A percentile compares a stretch with the other conserved stretches of the same genome.
Conservation (phyloP, 1,140 invertebrate species). For the Atta texana region DNA sequence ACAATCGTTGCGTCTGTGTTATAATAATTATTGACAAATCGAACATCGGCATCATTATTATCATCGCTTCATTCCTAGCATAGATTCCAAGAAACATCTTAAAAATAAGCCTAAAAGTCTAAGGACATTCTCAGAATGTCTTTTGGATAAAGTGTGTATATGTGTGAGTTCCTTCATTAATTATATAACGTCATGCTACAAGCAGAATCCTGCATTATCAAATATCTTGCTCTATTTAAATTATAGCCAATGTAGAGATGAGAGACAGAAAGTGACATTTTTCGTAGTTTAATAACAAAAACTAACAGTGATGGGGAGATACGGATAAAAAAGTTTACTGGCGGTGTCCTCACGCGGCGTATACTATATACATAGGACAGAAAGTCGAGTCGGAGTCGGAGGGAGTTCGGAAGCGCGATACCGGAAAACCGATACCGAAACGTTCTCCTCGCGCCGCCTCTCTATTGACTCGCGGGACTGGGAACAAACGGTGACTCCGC, state of each 20-base stretch:
- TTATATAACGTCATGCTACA: neutral
- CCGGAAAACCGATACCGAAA: slow-evolving; percentile 74
- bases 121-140: too few relatives aligned
- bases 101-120: too few relatives aligned
- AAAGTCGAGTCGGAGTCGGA: neutral
- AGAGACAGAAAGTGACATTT: neutral
- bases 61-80: too few relatives aligned
- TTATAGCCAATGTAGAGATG: neutral
- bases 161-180: neutral
- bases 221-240: slow-evolving; percentile 2
- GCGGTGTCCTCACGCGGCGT: neutral
- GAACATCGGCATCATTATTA: neutral
- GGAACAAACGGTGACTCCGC: slow-evolving; percentile 62
- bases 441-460: slow-evolving; percentile 56
- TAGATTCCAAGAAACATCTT: too few relatives aligned
- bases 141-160: too few relatives aligned
- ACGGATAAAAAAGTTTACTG: slow-evolving; percentile 18
- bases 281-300: slow-evolving; percentile 27
- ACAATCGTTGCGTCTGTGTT: neutral
- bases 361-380: neutral
- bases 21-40: neutral
- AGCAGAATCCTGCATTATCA: neutral
- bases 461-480: slow-evolving; percentile 65
- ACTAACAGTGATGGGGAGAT: neutral
- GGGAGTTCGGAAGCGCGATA: slow-evolving; percentile 60